Base-by-base conservation (phyloP, 2,113 vertebrate genomes). In the Paratilapia polleni region DNA sequence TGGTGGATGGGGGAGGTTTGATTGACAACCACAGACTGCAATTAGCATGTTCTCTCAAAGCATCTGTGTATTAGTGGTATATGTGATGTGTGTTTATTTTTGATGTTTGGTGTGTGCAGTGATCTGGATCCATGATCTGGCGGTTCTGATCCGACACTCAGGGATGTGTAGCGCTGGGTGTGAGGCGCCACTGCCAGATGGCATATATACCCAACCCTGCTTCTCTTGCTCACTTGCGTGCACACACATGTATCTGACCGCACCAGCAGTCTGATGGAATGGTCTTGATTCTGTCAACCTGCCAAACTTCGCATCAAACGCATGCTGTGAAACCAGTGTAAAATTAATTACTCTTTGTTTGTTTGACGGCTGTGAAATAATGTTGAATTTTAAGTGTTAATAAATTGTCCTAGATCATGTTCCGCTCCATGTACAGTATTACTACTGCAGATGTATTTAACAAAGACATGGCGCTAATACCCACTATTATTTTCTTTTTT, bases 1-100 rank as follows among this genome's bases (percentile, higher is more conserved):
- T 49, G 59, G 38, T 56, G 34, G 56, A 59, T 54, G 60, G 75
- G 62, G 78, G 68, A 96, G 95, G 94, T 80, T 97, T 98, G 97
- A 98, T 97, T 98, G 97, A 98, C 97, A 97, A 96, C 96, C 94
- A 94, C 96, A 96, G 96, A 96, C 96, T 96, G 96, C 97, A 98
- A 98, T 98, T 98, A 98, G 97, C 93, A 96, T 95, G 96, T 96
- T 96, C 95, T 96, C 95, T 95, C 95, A 94, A 80, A 91, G 89
- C 93, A 91, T 91, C 91, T 93, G 93, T 78, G 87, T 91, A 80
- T 86, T 75, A 57, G 66, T 61, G 62, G 54, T 83, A 77, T 59
- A 58, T 79, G 77, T 78, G 68, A 81, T 74, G 64, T 26, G 78
- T 80, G 87, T 89, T 91, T 91, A 73, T 89, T 91, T 92, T 83